A percentile compares a stretch with the other conserved stretches of the same genome.
Evolutionary conservation across 2,888 invertebrate species (phyloP).

Genomic region (Polydrusus cervinus): DNA sequence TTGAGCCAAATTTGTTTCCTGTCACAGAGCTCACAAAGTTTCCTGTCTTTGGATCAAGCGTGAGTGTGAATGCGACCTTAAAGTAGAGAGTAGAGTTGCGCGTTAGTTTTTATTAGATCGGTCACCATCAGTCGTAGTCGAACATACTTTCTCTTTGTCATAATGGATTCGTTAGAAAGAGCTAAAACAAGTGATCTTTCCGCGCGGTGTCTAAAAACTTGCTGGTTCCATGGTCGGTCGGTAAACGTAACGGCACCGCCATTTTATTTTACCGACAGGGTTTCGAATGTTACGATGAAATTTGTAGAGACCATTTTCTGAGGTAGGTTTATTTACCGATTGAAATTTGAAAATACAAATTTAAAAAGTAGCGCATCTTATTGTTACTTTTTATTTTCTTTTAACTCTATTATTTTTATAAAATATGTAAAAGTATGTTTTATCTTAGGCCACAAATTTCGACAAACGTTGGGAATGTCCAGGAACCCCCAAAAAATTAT

Average conservation of each 20-base stretch:
- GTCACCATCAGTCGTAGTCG: too few relatives aligned
- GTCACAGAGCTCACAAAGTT: too few relatives aligned
- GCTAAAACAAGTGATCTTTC: too few relatives aligned
- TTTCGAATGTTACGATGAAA: conserved; percentile 42
- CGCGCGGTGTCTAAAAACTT: too few relatives aligned
- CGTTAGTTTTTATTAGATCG: too few relatives aligned
- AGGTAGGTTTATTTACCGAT: conserved; percentile 63
- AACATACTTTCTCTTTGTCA: too few relatives aligned
- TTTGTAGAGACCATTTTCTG: conserved; percentile 43
- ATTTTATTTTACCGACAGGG: conserved; percentile 57
- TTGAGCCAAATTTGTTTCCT: too few relatives aligned
- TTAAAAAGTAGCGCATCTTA: conserved; percentile 48
- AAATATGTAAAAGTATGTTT: background rate
- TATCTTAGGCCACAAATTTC: background rate
- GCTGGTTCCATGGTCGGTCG: too few relatives aligned
- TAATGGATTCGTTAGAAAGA: too few relatives aligned
- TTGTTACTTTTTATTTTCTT: conserved; percentile 49
- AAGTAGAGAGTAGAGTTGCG: too few relatives aligned
- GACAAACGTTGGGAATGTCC: background rate
- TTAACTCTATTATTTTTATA: background rate
- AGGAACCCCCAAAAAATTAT: conserved; percentile 3
- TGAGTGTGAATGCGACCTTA: too few relatives aligned
- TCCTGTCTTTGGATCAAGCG: too few relatives aligned
- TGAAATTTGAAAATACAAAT: conserved; percentile 52
- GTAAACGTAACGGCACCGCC: conserved; percentile 22